These are phyloP conservation scores for Keiferia lycopersicella DNA, from an alignment of 2,888 invertebrate species.

Conservation along the genomic window DNA sequence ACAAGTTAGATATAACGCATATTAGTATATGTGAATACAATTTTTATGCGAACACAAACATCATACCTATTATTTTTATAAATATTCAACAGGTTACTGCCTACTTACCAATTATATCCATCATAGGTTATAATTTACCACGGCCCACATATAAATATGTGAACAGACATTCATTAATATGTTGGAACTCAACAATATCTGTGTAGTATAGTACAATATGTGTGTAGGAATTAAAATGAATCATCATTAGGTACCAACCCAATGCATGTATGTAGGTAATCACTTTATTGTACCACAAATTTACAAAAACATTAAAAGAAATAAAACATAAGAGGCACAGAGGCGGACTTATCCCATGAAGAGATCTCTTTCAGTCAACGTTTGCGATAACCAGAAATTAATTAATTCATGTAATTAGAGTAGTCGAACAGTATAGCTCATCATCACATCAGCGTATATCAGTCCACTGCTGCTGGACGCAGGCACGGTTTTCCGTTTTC, in stretches of 20 bases:
- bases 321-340: no score
- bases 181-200: not conserved
- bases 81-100: not conserved
- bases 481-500: no score
- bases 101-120: not conserved
- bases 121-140: not conserved
- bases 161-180: not conserved
- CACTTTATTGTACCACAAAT: no score
- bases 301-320: no score
- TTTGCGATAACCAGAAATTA: no score
- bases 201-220: no score
- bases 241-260: not conserved
- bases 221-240: not conserved
- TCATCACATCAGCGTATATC: no score
- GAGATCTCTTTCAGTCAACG: no score
- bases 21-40: not conserved
- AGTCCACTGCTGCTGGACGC: no score
- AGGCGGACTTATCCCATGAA: no score
- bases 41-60: not conserved
- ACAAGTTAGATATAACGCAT: no score
- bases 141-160: not conserved
- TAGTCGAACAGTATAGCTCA: not conserved
- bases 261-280: no score
- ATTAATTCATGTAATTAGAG: not conserved
- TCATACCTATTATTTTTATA: not conserved